Evolutionary conservation across 2,113 vertebrate genomes (phyloP).

Genomic region (Ameiurus melas): DNA sequence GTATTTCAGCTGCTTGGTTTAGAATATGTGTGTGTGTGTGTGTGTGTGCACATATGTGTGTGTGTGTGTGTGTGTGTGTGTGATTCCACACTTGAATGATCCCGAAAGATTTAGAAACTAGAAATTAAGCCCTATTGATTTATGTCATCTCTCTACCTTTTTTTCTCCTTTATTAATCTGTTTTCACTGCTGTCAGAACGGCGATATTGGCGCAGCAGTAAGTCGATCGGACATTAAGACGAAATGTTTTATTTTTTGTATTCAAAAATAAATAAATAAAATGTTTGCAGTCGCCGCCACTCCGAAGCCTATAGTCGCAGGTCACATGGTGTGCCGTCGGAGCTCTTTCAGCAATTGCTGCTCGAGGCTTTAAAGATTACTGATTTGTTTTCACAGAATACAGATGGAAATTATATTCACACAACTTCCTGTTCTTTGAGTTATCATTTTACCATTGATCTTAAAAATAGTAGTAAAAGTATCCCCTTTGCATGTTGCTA

Average conservation of each 20-base stretch:
- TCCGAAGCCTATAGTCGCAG: background rate
- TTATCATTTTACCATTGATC: background rate
- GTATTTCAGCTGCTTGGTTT: background rate
- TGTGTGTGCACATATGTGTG: background rate
- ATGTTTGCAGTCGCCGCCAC: background rate
- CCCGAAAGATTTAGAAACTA: background rate
- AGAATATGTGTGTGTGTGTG: background rate
- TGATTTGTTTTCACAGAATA: background rate
- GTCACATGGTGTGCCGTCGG: background rate
- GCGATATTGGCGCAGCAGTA: background rate
- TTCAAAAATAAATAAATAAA: no score
- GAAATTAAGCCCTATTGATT: conserved; percentile 4
- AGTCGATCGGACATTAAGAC: background rate
- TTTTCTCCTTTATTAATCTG: background rate
- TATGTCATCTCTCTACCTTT: background rate
- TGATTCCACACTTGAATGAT: background rate
- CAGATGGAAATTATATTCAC: background rate
- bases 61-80: background rate
- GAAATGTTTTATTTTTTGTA: background rate
- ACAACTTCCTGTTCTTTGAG: background rate
- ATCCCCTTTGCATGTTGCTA: background rate
- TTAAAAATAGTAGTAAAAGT: background rate
- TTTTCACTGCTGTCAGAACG: background rate
- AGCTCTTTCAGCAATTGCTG: background rate
- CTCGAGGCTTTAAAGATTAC: background rate